Evolutionary conservation across 2,113 vertebrate species (phyloP).

Genomic region (Corvus moneduloides): DNA sequence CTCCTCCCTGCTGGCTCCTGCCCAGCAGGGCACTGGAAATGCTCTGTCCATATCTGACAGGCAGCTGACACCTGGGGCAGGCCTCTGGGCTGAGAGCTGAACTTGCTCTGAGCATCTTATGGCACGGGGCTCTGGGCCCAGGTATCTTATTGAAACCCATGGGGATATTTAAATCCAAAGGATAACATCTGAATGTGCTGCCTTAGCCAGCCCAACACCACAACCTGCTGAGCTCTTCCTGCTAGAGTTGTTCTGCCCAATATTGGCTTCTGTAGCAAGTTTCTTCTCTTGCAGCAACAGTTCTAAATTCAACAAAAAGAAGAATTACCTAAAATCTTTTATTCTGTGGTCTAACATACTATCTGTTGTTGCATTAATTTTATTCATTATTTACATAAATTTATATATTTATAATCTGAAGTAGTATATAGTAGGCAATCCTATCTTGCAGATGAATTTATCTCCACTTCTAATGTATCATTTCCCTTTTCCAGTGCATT

Average conservation of each 20-base stretch:
- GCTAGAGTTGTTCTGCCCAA: background rate
- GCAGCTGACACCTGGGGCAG: background rate
- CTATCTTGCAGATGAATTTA: background rate
- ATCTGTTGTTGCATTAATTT: background rate
- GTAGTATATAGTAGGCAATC: background rate
- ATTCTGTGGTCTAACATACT: background rate
- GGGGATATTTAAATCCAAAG: background rate
- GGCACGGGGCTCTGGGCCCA: background rate
- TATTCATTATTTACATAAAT: background rate
- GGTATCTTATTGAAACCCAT: fast-evolving
- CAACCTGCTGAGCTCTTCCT: background rate
- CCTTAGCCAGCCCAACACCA: background rate
- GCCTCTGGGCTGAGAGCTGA: background rate
- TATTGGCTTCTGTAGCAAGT: background rate
- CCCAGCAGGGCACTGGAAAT: background rate
- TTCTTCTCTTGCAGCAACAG: background rate
- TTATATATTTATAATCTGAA: background rate
- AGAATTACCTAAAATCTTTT: background rate
- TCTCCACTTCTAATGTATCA: background rate
- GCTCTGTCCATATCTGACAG: background rate
- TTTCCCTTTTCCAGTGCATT: background rate
- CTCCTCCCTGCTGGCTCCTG: background rate
- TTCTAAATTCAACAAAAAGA: background rate
- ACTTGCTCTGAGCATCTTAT: background rate
- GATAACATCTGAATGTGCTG: background rate